Evolutionary conservation across 2,888 invertebrate species (phyloP), one percentile per base, ranked within the genome.

Genomic region (Thymelicus lineola): DNA sequence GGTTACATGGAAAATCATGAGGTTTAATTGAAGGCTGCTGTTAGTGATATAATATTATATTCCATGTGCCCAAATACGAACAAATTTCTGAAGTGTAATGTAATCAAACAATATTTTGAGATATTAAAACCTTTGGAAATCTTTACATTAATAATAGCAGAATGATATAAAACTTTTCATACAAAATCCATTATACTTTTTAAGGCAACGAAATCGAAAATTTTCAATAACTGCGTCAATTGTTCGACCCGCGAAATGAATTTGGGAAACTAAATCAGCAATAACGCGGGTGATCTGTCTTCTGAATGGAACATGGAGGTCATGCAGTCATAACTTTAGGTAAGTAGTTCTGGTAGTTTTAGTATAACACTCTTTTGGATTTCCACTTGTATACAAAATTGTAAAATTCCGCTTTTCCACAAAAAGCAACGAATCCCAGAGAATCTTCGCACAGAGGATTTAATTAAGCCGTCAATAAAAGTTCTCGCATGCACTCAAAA

Each of bases 401-500:
- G 7, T 38, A 38, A 38, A 38, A 42, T 42, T 42, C 42, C 42
- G 9, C 12, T 12, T 42, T 42, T 12, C 42, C 42, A 10, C 12
- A 42, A 42, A 42, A 42, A 10, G 42, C 12, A 42, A 42, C 42
- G 42, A 42, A 42, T 42, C 42, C 42, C 42, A 4, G 6, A 28
- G 28, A 55, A 28, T 28, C 55, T 14, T 20, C 28, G 55, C 55
- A 9, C 12, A 14, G 7, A 14, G 12, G 28, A 55, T 15, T 53
- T 14, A 57, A 36, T 57, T 36, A 36, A 57, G 36, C 57, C 57
- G n/a, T 9, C 53, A 53, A 20, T 42, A 55, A 67, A 66, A 68
- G 61, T 62, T 46, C 80, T 79, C 79, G 81, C 80, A 80, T 84
- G 82, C 82, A 80, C 81, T 84, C 79, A 74, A 82, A 81, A 82